Percentiles rank a stretch among this genome's conserved stretches.
These are phyloP conservation scores for Belgica antarctica DNA, from an alignment of 2,888 invertebrate species.

Conservation along the genomic window DNA sequence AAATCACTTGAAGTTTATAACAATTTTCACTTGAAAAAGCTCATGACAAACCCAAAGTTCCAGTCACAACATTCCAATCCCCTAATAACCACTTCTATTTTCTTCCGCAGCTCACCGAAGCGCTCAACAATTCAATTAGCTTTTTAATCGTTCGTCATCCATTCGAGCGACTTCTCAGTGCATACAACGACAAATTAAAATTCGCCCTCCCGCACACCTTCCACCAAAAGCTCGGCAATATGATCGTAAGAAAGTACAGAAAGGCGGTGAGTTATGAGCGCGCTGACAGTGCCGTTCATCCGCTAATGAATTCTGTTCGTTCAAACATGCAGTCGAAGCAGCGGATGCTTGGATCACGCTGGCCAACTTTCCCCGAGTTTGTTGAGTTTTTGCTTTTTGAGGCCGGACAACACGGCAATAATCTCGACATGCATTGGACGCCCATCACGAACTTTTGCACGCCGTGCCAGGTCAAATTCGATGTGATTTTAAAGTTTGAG, in stretches of 20 bases:
- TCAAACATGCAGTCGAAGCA: not conserved
- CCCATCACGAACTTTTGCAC: slow-evolving; percentile 80
- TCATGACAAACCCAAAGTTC: not conserved
- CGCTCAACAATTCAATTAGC: slow-evolving; percentile 73
- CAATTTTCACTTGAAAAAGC: not conserved
- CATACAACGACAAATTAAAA: slow-evolving; percentile 81
- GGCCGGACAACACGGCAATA: slow-evolving; percentile 57
- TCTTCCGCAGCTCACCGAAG: slow-evolving; percentile 61
- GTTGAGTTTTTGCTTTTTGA: slow-evolving; percentile 74
- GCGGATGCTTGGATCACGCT: slow-evolving; percentile 54
- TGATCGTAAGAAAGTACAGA: slow-evolving; percentile 74
- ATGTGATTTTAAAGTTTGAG: slow-evolving; percentile 78
- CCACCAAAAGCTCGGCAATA: slow-evolving; percentile 75
- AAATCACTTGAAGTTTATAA: not conserved
- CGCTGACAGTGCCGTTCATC: slow-evolving; percentile 13
- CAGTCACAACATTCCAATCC: not conserved
- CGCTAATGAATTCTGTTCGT: slow-evolving; percentile 31
- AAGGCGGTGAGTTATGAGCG: slow-evolving; percentile 51
- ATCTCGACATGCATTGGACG: slow-evolving; percentile 85
- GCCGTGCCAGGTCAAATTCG: slow-evolving; percentile 79
- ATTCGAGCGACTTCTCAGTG: slow-evolving; percentile 74
- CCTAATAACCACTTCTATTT: slow-evolving; percentile 5
- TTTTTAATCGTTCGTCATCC: slow-evolving; percentile 82
- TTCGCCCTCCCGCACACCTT: slow-evolving; percentile 78
- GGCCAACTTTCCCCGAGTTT: slow-evolving; percentile 80